phyloP scores from a whole-genome alignment of 2,797 vertebrate species.

The Chloroceryle inda region DNA sequence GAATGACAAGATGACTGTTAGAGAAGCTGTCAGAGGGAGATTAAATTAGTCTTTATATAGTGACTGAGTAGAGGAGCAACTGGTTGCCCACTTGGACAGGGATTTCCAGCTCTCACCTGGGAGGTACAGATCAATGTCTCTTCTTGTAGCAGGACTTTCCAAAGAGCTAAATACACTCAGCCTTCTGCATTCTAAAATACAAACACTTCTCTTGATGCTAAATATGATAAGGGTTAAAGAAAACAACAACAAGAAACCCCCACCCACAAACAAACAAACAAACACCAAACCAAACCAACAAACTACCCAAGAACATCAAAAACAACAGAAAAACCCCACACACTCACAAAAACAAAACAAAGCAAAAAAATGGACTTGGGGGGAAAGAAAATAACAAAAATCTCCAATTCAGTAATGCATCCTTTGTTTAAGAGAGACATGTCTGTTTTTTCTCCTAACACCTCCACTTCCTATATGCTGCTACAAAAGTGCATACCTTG shows the following conservation, averaged over 20 bases:
- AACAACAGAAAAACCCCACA: neutral
- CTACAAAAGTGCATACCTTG: neutral
- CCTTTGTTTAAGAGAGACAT: neutral
- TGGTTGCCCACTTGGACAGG: neutral
- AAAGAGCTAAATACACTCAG: neutral
- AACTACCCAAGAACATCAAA: neutral
- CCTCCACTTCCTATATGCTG: neutral
- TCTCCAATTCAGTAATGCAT: neutral
- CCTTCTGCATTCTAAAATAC: neutral
- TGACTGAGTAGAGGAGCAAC: neutral
- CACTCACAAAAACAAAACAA: neutral
- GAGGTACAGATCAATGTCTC: fast-evolving
- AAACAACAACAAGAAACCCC: neutral
- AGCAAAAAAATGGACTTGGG: neutral
- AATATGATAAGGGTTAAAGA: neutral
- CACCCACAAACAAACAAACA: neutral
- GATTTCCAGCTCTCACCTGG: neutral
- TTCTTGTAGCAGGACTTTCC: neutral
- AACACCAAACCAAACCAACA: neutral
- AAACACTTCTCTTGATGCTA: neutral
- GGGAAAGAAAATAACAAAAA: neutral
- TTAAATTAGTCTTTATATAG: neutral
- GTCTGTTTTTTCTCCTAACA: neutral
- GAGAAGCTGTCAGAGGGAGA: neutral
- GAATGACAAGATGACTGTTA: neutral